Evolutionary conservation across 1,140 invertebrate genomes (phyloP), one percentile per base, ranked within the genome.

Genomic region (Myzus persicae): DNA sequence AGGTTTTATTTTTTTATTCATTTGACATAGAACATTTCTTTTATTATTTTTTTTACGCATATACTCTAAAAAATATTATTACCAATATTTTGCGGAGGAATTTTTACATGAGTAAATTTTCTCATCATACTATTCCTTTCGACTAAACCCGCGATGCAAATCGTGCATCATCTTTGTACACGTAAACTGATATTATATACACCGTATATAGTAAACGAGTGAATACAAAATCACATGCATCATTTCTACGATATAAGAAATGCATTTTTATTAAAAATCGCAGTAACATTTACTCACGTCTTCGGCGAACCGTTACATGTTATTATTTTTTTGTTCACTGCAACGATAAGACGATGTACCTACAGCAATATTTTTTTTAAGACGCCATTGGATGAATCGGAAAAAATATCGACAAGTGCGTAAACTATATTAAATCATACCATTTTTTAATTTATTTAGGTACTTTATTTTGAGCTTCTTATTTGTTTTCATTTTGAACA

Each of bases 191-290:
- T 51, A 38, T 36, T 88, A 48, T 48, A n/a, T 26, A 42, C 24
- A 87, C 24, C 9, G 8, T 82, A 82, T 42, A 84, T 18, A n/a
- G 14, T n/a, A 44, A 46, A 88, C 44, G 44, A 46, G 6, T 18
- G 20, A 89, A 51, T 36, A 38, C 22, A 36, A 89, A 48, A 48
- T 48, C 31, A 46, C 14, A 36, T 14, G 44, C n/a, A 44, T 88
- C 85, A 46, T n/a, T 88, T 46, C 4, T 88, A 46, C 44, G 85
- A 48, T 84, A 82, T n/a, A 31, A 44, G 7, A 88, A 88, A 36
- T 46, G 44, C 31, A 46, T 88, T 88, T 87, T 46, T 88, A 46
- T 88, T 88, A 88, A 87, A 87, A 88, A 88, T 76, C 84, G 26
- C 11, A 18, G 42, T 42, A 46, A 46, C 26, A 88, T 46, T 88